These are phyloP conservation scores for Peucedramus taeniatus DNA, from an alignment of 2,113 vertebrate genomes.

Conservation along the genomic window DNA sequence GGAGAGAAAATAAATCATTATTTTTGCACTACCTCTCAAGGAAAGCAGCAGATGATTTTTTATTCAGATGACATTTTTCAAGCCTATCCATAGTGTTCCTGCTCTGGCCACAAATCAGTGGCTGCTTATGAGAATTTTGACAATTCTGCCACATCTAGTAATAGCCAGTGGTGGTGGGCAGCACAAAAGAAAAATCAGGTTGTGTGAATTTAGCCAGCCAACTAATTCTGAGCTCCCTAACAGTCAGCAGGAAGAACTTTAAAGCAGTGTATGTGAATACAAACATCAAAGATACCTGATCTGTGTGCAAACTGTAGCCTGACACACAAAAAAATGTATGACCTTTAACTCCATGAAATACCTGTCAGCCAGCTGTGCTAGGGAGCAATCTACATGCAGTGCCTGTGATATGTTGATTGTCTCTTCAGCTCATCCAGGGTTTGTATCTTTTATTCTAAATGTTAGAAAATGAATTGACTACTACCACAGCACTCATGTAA, in stretches of 20 bases:
- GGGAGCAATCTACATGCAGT: neutral
- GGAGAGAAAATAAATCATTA: neutral
- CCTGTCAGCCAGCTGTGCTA: neutral
- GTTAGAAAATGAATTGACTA: constrained; percentile 21
- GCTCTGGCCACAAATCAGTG: neutral
- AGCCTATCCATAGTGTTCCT: neutral
- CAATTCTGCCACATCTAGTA: neutral
- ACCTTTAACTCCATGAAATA: constrained; percentile 2
- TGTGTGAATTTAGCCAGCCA: neutral
- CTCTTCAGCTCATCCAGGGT: neutral
- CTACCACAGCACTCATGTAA: neutral
- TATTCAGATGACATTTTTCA: neutral
- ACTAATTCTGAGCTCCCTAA: neutral
- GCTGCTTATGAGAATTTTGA: neutral
- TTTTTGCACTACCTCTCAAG: neutral
- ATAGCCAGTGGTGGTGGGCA: neutral
- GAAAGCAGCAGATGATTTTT: neutral
- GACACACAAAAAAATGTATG: neutral
- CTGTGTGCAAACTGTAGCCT: neutral
- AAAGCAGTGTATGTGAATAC: neutral
- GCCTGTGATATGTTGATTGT: neutral
- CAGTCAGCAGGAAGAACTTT: neutral
- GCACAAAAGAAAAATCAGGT: neutral
- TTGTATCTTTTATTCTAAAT: neutral
- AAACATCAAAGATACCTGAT: neutral